Evolutionary conservation across 1,140 invertebrate genomes (phyloP), one percentile per base, ranked within the genome.

Genomic region (Arion vulgaris): DNA sequence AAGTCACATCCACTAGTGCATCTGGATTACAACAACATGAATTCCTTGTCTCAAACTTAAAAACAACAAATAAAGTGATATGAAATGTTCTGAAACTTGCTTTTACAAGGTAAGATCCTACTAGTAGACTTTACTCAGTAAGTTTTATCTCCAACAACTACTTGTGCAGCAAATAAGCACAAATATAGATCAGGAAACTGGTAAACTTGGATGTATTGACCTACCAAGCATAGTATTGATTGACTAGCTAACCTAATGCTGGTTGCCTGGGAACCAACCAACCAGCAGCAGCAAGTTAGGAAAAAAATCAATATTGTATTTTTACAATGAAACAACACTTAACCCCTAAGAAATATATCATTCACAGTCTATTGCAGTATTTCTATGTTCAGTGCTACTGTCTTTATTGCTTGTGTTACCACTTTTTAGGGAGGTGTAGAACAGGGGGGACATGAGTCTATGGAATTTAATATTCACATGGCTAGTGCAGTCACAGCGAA

Each of bases 261-360:
- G 71, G 71, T 72, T 72, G 71, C 71, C 38, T 41, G 36, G 71
- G 71, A 72, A 72, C 71, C 71, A 72, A 72, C 71, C 71, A 72
- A 41, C 71, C 41, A 41, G 71, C 5, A 45, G 38, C 41, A 39
- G 71, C 36, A 39, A 39, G n/a, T n/a, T n/a, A 15, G 28, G 36
- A 72, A 11, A 72, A 39, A 72, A 72, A 72, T 72, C 71, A 72
- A 72, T 72, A 72, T 13, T 72, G 15, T 39, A 41, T 72, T 72
- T 45, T 19, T 72, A 41, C 5, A 19, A 72, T 72, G 23, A 72
- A 23, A 36, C 71, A 41, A 72, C 28, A 41, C 9, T 13, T 41
- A 72, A 45, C 68, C 23, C 5, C 15, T 34, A 66, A 9, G 19
- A 66, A 66, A 7, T 23, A 66, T 23, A 5, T 57, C 51, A 45